Percentiles rank a stretch among this genome's conserved stretches.
These are phyloP conservation scores for Chaunax sp. DNA, from an alignment of 2,797 vertebrate species.

Conservation along the genomic window DNA sequence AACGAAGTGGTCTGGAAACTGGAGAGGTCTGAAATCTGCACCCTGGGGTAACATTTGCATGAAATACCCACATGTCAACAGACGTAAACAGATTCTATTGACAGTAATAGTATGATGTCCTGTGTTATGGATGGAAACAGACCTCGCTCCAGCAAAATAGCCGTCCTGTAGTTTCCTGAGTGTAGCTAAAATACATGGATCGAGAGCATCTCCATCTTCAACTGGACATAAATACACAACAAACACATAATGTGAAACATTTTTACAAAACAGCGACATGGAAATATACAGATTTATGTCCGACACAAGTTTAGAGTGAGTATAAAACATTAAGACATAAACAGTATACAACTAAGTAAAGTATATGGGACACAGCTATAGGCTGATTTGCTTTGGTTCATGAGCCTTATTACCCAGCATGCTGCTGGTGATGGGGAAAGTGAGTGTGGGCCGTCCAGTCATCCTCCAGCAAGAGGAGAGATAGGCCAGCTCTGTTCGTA, in stretches of 20 bases:
- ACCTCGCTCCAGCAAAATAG: conserved; percentile 98
- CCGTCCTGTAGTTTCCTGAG: conserved; percentile 96
- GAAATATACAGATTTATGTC: background rate
- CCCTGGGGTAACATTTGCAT: conserved; percentile 77
- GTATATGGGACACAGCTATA: background rate
- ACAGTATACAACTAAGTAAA: too few relatives aligned
- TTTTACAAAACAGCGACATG: background rate
- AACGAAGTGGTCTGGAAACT: conserved; percentile 96
- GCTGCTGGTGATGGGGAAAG: conserved; percentile 92
- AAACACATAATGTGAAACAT: background rate
- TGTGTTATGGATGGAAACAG: conserved; percentile 7
- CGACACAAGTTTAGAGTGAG: too few relatives aligned
- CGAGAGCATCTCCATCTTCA: conserved; percentile 91
- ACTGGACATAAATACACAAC: conserved; percentile 75
- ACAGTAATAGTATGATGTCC: background rate
- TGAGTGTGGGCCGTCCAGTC: conserved; percentile 95
- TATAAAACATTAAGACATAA: too few relatives aligned
- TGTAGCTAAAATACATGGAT: conserved; percentile 92
- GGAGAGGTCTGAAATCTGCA: conserved; percentile 91
- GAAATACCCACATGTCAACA: background rate
- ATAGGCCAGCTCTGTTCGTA: conserved; percentile 94
- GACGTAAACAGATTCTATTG: background rate
- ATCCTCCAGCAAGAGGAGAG: conserved; percentile 97
- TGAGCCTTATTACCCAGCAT: conserved; percentile 89
- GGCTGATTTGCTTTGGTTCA: background rate